Percentiles rank a stretch among this genome's conserved stretches.
Evolutionary conservation across 2,113 vertebrate species (phyloP).

Genomic region (Petaurus breviceps): DNA sequence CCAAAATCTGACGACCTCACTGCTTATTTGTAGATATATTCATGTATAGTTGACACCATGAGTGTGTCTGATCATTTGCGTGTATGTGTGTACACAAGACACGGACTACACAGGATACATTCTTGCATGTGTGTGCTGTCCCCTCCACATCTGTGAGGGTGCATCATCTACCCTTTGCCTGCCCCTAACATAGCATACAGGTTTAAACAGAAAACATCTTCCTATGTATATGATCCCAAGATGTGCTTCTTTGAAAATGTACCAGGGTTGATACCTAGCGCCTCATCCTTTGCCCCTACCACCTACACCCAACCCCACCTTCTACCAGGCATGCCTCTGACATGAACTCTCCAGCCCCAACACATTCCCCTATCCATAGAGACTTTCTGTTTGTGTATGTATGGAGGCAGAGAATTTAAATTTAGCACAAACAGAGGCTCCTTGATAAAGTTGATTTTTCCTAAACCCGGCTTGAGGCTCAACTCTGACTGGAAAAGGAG

Average conservation of each 20-base stretch:
- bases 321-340: neutral
- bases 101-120: neutral
- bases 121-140: neutral
- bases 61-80: neutral
- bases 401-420: neutral
- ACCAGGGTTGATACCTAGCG: neutral
- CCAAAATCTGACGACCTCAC: neutral
- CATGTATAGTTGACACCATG: neutral
- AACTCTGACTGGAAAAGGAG: neutral
- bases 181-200: neutral
- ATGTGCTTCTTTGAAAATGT: neutral
- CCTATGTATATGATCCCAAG: neutral
- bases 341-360: neutral
- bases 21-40: neutral
- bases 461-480: neutral
- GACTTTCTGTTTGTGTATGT: neutral
- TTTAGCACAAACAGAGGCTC: neutral
- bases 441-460: neutral
- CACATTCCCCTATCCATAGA: neutral
- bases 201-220: constrained; percentile 11
- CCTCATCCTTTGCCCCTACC: neutral
- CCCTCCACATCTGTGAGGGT: neutral
- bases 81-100: neutral
- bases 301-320: neutral
- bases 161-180: neutral